A percentile compares a stretch with the other conserved stretches of the same genome.
Conservation (phyloP, 2,113 vertebrate species). For the Rhea pennata region DNA sequence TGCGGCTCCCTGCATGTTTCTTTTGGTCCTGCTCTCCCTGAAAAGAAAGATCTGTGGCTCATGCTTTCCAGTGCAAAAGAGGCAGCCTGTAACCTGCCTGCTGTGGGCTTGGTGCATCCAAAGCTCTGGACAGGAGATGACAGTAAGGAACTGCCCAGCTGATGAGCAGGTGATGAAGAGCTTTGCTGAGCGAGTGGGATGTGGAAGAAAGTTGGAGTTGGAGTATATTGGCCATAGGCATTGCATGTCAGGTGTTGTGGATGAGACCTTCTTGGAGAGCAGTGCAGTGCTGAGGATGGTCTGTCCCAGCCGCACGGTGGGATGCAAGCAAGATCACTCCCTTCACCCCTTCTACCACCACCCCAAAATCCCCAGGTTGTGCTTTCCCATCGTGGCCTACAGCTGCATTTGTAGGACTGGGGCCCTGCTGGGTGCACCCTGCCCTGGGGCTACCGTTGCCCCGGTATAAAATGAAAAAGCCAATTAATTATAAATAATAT, state of each 20-base stretch:
- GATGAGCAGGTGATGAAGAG: rapidly evolving
- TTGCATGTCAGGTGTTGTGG: not conserved
- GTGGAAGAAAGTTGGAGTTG: too few relatives aligned
- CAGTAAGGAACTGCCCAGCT: not conserved
- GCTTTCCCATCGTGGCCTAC: too few relatives aligned
- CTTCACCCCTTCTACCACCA: not conserved
- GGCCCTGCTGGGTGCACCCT: not conserved
- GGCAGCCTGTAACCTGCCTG: rapidly evolving
- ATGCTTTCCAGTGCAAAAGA: not conserved
- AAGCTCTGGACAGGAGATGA: not conserved
- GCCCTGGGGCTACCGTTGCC: not conserved
- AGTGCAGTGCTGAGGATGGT: not conserved
- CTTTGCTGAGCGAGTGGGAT: not conserved
- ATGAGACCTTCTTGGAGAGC: not conserved
- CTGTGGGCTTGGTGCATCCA: not conserved
- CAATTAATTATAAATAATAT: not conserved
- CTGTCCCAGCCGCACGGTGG: too few relatives aligned
- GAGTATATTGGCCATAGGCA: too few relatives aligned
- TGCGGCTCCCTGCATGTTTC: not conserved
- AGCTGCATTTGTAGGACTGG: too few relatives aligned
- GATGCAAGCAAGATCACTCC: too few relatives aligned
- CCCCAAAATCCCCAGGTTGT: not conserved
- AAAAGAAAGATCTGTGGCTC: rapidly evolving
- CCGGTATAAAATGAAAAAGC: not conserved
- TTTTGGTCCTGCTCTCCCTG: not conserved